Conservation (phyloP, 2,113 vertebrate genomes). For the Cervus canadensis region DNA sequence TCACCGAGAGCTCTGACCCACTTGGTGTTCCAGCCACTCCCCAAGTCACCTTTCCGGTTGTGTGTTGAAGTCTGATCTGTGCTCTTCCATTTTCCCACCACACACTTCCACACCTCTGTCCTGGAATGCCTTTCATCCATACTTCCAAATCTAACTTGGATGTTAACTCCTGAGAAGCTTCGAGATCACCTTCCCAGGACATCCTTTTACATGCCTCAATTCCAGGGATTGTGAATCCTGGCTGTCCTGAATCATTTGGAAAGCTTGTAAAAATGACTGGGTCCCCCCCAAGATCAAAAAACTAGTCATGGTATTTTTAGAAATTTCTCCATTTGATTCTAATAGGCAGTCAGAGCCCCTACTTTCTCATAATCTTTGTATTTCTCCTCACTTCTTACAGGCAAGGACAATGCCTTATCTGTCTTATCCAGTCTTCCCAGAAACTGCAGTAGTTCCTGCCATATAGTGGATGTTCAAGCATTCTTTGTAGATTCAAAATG, state of each 20-base stretch:
- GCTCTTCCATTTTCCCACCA: not conserved
- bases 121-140: not conserved
- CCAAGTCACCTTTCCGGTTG: not conserved
- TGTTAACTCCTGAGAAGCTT: not conserved
- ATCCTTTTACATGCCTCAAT: not conserved
- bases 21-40: not conserved
- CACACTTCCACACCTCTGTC: not conserved
- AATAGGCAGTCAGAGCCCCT: not conserved
- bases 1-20: not conserved
- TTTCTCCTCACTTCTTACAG: not conserved
- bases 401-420: not conserved
- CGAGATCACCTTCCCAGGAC: not conserved
- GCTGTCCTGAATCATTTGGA: not conserved
- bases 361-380: not conserved
- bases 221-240: not conserved
- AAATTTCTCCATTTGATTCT: not conserved
- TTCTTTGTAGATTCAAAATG: conserved; percentile 42
- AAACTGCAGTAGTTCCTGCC: not conserved
- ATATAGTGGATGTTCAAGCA: not conserved
- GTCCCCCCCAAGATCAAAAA: not conserved
- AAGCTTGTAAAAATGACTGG: not conserved
- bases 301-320: not conserved
- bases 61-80: fast-evolving
- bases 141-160: not conserved
- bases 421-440: not conserved